Evolutionary conservation across 1,140 invertebrate genomes (phyloP).

Genomic region (Hycleus phaleratus): DNA sequence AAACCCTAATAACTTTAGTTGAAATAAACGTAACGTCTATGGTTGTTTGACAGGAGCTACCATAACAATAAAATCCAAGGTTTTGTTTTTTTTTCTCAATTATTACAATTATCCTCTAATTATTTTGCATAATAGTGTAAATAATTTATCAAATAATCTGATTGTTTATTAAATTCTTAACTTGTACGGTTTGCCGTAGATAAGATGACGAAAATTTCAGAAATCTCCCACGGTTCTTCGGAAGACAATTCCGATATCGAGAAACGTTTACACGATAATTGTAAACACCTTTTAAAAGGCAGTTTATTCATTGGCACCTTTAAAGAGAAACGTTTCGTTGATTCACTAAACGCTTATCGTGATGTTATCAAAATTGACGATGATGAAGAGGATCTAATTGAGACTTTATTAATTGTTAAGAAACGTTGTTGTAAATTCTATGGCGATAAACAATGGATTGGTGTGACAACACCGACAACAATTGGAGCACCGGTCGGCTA

Average conservation of each 20-base stretch:
- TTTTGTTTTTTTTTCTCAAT: no score
- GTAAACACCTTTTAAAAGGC: constrained; percentile 28
- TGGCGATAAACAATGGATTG: constrained; percentile 23
- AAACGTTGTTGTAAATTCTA: constrained; percentile 15
- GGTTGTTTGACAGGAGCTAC: no score
- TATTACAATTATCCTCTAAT: no score
- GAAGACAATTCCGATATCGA: background rate
- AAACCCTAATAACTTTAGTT: no score
- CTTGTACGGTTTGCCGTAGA: background rate
- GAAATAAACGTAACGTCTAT: no score
- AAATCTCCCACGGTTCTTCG: constrained; percentile 1
- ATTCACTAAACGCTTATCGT: constrained; percentile 23
- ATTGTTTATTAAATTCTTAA: no score
- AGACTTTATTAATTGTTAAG: constrained; percentile 21
- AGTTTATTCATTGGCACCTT: constrained; percentile 28
- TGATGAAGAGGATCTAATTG: constrained; percentile 25
- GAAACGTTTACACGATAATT: constrained; percentile 16
- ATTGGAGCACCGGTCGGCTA: constrained; percentile 28
- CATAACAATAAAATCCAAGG: no score
- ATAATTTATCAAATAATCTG: no score
- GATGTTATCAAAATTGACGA: constrained; percentile 25
- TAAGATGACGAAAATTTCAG: constrained; percentile 21
- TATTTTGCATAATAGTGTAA: no score
- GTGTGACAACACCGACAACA: constrained; percentile 24
- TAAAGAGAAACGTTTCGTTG: constrained; percentile 29